Evolutionary conservation across 2,888 invertebrate species (phyloP).

Genomic region (Deilephila porcellus): DNA sequence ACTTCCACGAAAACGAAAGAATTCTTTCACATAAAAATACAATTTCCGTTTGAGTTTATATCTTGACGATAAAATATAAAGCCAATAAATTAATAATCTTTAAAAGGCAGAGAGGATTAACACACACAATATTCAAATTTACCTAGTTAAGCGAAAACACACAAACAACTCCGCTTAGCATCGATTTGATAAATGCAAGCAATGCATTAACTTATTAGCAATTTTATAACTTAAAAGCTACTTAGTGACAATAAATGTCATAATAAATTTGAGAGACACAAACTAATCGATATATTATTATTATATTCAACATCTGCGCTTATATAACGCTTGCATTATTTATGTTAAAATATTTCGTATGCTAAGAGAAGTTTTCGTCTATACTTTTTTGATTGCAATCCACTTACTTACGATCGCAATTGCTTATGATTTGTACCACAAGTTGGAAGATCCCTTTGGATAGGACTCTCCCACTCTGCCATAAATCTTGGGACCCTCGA

Average conservation of each 20-base stretch:
- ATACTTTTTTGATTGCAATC: too few relatives aligned
- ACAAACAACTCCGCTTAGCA: background rate
- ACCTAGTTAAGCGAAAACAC: background rate
- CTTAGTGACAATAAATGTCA: background rate
- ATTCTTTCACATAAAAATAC: too few relatives aligned
- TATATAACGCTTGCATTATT: too few relatives aligned
- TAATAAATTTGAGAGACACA: background rate
- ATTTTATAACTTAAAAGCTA: background rate
- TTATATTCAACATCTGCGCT: background rate
- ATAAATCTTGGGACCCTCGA: slow-evolving; percentile 84
- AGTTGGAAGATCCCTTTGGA: slow-evolving; percentile 77
- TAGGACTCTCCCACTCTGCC: slow-evolving; percentile 82
- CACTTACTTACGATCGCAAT: slow-evolving; percentile 34
- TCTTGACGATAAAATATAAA: too few relatives aligned
- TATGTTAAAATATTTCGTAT: too few relatives aligned
- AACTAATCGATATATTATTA: background rate
- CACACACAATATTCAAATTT: too few relatives aligned
- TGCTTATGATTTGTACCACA: slow-evolving; percentile 46
- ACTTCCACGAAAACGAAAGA: too few relatives aligned
- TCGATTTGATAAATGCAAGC: background rate
- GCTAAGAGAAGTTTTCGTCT: too few relatives aligned
- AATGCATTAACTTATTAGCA: background rate
- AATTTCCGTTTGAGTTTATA: too few relatives aligned
- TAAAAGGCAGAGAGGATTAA: too few relatives aligned
- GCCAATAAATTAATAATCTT: too few relatives aligned